Conservation (phyloP, 2,888 invertebrate genomes). For the Ptychoptera contaminata region DNA sequence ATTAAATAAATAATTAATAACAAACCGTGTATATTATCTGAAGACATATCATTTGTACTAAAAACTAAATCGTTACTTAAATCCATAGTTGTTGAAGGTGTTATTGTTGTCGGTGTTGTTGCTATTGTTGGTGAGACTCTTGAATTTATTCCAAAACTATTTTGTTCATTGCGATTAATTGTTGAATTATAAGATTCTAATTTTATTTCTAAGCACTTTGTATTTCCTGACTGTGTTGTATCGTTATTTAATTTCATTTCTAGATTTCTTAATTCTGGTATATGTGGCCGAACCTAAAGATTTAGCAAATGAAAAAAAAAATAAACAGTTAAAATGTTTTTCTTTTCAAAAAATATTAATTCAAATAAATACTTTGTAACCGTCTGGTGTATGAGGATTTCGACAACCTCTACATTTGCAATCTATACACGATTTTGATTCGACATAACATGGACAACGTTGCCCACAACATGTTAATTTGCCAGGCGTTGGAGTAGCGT, state of each 20-base stretch:
- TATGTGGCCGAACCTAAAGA: constrained; percentile 45
- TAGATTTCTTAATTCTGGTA: constrained; percentile 47
- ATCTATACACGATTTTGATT: constrained; percentile 73
- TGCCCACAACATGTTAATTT: constrained; percentile 88
- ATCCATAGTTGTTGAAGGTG: constrained; percentile 13
- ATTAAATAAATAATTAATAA: background rate
- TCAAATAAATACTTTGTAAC: constrained; percentile 47
- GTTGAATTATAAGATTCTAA: background rate
- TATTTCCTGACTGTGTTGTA: constrained; percentile 9
- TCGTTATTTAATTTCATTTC: constrained; percentile 33
- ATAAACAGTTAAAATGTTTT: background rate
- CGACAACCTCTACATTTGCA: constrained; percentile 87
- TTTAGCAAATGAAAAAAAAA: constrained; percentile 11
- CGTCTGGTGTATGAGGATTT: constrained; percentile 75
- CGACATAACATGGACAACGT: constrained; percentile 86
- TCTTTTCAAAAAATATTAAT: background rate
- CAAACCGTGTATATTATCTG: constrained; percentile 5
- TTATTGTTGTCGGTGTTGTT: constrained; percentile 12
- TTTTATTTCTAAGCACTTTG: background rate
- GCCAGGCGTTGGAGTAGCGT: constrained; percentile 75
- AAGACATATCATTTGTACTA: constrained; percentile 1
- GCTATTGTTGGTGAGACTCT: constrained; percentile 4
- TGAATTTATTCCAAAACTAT: background rate
- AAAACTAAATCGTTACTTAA: background rate
- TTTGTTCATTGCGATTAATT: background rate